Base-by-base conservation (phyloP, 2,888 invertebrate species). In the Eupithecia pulchellata region DNA sequence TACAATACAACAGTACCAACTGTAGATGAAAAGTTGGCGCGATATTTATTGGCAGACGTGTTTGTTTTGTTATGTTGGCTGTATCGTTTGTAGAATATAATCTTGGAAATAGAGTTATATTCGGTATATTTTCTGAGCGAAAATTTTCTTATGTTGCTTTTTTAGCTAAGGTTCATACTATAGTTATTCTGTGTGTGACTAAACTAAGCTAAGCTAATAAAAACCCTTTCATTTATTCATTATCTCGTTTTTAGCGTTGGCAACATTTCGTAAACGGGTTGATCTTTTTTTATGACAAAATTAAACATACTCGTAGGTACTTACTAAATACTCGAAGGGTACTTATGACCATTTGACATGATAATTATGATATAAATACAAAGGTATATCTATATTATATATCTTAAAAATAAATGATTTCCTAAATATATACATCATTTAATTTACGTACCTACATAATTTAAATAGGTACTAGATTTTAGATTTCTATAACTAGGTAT, bases 1-100 rank as follows among this genome's bases (percentile, higher is more conserved):
- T 79, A 79, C 77, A 79, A 78, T 78, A 79, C 79, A 78, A 75
- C 69, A 73, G 77, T 78, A 75, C 76, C 73, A 75, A 75, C 77
- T 75, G 73, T 70, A 76, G 74, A 77, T 78, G 78, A 77, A 77
- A 78, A 78, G 77, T 78, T 77, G 77, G 74, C 75, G 77, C 75
- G 74, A 75, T 77, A 78, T 78, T 78, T 78, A 78, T 78, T 75
- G 78, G 72, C 71, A 75, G 74, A 74, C 75, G 74, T 71, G 76
- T 71, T 74, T 65, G 71, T 66, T 71, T 71, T 72, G 72, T 74
- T 74, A 69, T 69, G 71, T 74, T 74, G 69, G 66, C 57, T 63
- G 68, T 52, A 66, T 74, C 39, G 65, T 30, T 69, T 63, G 63
- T 61, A 39, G 63, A 57, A 63, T 30, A 55, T 42, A 29, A 60